A percentile compares a stretch with the other conserved stretches of the same genome.
Evolutionary conservation across 2,113 vertebrate species (phyloP).

Genomic region (Seriola aureovittata): DNA sequence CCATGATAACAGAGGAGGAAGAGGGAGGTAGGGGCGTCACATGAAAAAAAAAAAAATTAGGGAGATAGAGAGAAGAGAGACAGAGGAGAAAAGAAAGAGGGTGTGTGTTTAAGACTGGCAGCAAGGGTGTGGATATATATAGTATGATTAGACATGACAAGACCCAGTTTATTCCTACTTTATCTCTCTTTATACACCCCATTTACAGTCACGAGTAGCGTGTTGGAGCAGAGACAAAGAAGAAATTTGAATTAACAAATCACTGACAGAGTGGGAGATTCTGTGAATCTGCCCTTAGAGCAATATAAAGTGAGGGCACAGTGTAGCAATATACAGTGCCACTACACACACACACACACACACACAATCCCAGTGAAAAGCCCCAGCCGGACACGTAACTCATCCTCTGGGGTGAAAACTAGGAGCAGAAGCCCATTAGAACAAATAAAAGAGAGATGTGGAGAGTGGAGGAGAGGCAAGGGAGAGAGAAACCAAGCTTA

Average conservation of each 20-base stretch:
- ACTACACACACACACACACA: slow-evolving; percentile 20
- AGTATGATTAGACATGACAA: slow-evolving; percentile 21
- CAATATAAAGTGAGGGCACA: slow-evolving; percentile 36
- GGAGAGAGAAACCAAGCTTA: slow-evolving; percentile 37
- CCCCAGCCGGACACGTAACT: slow-evolving; percentile 48
- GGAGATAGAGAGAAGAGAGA: slow-evolving; percentile 8
- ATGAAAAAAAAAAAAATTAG: background rate
- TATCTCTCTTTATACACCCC: slow-evolving; percentile 19
- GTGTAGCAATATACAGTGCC: slow-evolving; percentile 21
- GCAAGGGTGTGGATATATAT: slow-evolving; percentile 30
- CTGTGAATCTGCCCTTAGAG: slow-evolving; percentile 45
- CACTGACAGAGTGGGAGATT: slow-evolving; percentile 43
- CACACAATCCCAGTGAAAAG: slow-evolving; percentile 29
- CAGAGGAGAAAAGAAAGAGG: slow-evolving; percentile 4
- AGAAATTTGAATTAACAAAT: slow-evolving; percentile 50
- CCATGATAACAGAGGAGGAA: slow-evolving; percentile 48
- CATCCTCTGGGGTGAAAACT: slow-evolving; percentile 52
- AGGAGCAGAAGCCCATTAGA: slow-evolving; percentile 66
- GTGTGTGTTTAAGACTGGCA: slow-evolving; percentile 12
- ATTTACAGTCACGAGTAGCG: slow-evolving; percentile 6
- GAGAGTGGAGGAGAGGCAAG: slow-evolving; percentile 12
- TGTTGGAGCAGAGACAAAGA: slow-evolving; percentile 20
- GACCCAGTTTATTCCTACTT: slow-evolving; percentile 21
- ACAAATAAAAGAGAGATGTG: slow-evolving; percentile 58
- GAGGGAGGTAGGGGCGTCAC: slow-evolving; percentile 23